Base-by-base conservation (phyloP, 2,797 vertebrate genomes). In the Scolopax rusticola region DNA sequence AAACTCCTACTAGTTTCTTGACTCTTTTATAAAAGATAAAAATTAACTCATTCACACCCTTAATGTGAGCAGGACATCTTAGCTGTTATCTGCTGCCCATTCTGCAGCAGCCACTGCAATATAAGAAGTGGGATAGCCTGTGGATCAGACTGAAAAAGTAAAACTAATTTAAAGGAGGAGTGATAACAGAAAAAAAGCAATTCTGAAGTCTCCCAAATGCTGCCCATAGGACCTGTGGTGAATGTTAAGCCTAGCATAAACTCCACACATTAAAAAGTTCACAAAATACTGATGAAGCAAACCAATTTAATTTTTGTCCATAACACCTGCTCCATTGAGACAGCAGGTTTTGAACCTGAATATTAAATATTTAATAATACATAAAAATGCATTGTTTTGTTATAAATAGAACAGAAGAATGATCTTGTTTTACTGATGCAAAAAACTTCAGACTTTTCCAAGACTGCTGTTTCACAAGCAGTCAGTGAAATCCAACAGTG, bases 381-480 rank as follows among this genome's bases (percentile, higher is more conserved):
- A 1, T 78, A 64, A 95, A 65, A 18, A 87, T 38, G 1, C 19
- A 56, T 4, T 45, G 5, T 68, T 88, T 63, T 87, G 32, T 67
- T 69, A 54, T 30, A 85, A 78, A 76, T 65, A 81, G 20, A 76
- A 67, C 6, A 7, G 67, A 76, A 51, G 21, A 93, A 81, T 38
- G 9, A 30, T 59, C 33, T 51, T 68, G 32, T 24, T 89, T 95
- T 83, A 30, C 15, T 24, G 9, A 25, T 36, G 57, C 41, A 81
- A 94, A 25, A 27, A 90, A 87, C 38, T 40, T 91, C 11, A 88
- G 76, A 30, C 30, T 92, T 94, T 89, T 65, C 50, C 54, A 85
- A 91, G 54, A 38, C 43, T 83, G 18, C 8, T 47, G 40, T 41
- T 82, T 63, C 36, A 36, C 36, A 36, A 36, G 36, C 36, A 32